Evolutionary conservation across 2,888 invertebrate genomes (phyloP), one percentile per base, ranked within the genome.

Genomic region (Pristionchus maxplancki): DNA sequence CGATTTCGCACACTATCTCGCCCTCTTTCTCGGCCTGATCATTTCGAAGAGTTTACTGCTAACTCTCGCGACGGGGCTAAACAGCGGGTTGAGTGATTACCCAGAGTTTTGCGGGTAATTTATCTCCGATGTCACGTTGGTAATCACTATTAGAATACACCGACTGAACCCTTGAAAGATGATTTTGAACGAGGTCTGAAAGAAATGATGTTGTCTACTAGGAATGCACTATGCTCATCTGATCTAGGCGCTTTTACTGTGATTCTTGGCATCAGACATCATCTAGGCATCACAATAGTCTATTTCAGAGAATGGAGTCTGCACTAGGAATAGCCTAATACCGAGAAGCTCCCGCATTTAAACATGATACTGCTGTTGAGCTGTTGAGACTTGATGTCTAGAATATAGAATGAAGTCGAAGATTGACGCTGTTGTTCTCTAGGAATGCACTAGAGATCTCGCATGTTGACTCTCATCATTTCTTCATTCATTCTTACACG

Each of bases 401-500:
- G n/a, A n/a, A n/a, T n/a, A n/a, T n/a, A n/a, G n/a, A n/a, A n/a
- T n/a, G n/a, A n/a, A n/a, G n/a, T n/a, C n/a, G n/a, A n/a, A n/a
- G n/a, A n/a, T n/a, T n/a, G n/a, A n/a, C n/a, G n/a, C n/a, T n/a
- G n/a, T n/a, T n/a, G n/a, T n/a, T n/a, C n/a, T n/a, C n/a, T n/a
- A n/a, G n/a, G n/a, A n/a, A n/a, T n/a, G n/a, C n/a, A n/a, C n/a
- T n/a, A n/a, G n/a, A n/a, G n/a, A n/a, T n/a, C n/a, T n/a, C n/a
- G 67, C 34, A 20, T 67, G 28, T 31, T 31, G 28, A n/a, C n/a
- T 11, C 78, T 78, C 78, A 78, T 78, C 78, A 48, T 44, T 78
- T 78, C 78, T 78, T 78, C 78, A 78, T 78, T 34, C 78, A 78
- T 78, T 78, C 44, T 78, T 78, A 44, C 78, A 78, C 78, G 78